phyloP scores from a whole-genome alignment of 1,140 invertebrate genomes.

The Ceratoteleas bidentatus region DNA sequence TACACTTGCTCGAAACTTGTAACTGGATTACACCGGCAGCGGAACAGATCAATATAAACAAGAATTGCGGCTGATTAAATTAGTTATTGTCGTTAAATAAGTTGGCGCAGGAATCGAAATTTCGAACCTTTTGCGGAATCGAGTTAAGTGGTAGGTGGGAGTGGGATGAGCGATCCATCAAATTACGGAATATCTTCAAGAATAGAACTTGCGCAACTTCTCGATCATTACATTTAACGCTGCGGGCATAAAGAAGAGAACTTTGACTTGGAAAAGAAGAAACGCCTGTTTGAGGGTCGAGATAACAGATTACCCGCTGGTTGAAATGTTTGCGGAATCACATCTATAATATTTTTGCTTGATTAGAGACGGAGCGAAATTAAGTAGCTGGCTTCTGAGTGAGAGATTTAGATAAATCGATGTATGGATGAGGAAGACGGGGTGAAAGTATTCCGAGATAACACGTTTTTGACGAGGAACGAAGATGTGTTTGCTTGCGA shows the following conservation, averaged over 20 bases:
- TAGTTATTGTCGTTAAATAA: conserved; percentile 1
- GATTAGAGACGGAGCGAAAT: background rate
- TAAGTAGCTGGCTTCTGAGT: conserved; percentile 1
- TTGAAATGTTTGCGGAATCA: conserved; percentile 22
- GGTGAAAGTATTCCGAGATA: no score
- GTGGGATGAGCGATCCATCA: conserved; percentile 9
- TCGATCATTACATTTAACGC: conserved; percentile 23
- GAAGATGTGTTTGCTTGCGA: no score
- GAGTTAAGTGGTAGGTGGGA: background rate
- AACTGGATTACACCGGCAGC: conserved; percentile 21
- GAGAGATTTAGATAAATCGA: conserved; percentile 19
- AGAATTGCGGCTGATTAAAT: conserved; percentile 17
- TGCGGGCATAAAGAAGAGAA: conserved; percentile 7
- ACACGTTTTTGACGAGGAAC: no score
- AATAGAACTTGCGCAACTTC: conserved; percentile 9
- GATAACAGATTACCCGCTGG: conserved; percentile 25
- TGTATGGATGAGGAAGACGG: no score
- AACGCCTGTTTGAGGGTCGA: conserved; percentile 14
- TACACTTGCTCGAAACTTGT: conserved; percentile 28
- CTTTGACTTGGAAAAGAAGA: conserved; percentile 27
- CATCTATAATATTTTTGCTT: conserved; percentile 26
- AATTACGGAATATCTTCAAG: conserved; percentile 7
- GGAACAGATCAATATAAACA: conserved; percentile 25
- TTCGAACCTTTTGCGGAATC: no score
- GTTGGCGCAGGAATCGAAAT: background rate